Evolutionary conservation across 2,113 vertebrate species (phyloP).

Genomic region (Onychorhynchus coronatus): DNA sequence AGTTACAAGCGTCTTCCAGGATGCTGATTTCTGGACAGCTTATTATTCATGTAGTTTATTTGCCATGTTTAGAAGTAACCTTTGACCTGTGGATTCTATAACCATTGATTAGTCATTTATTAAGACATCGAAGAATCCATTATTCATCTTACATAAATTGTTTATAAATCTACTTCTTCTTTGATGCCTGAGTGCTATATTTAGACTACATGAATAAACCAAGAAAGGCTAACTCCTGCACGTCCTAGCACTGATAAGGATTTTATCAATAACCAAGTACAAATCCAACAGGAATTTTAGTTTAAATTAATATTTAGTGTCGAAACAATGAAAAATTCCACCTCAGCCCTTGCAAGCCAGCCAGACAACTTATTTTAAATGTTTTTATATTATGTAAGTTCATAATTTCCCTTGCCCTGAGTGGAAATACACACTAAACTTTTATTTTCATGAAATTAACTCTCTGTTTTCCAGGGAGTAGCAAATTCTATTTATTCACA

Average conservation of each 20-base stretch:
- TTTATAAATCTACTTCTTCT: slow-evolving; percentile 39
- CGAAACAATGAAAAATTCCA: not conserved
- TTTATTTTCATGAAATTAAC: not conserved
- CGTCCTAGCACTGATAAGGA: slow-evolving; percentile 12
- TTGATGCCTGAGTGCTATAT: slow-evolving; percentile 49
- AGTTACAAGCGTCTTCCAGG: not conserved
- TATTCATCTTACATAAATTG: slow-evolving; percentile 55
- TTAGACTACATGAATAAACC: slow-evolving; percentile 32
- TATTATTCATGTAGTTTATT: slow-evolving; percentile 53
- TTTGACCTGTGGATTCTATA: slow-evolving; percentile 35
- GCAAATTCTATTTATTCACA: not conserved
- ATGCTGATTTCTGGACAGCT: not conserved
- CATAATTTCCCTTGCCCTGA: not conserved
- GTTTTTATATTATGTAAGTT: not conserved
- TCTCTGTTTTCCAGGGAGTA: not conserved
- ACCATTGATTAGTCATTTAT: slow-evolving; percentile 55
- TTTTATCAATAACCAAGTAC: not conserved
- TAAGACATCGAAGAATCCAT: slow-evolving; percentile 47
- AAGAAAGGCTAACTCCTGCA: slow-evolving; percentile 6
- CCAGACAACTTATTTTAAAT: not conserved
- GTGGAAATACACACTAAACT: not conserved
- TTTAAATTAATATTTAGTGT: not conserved
- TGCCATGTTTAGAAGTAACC: slow-evolving; percentile 36
- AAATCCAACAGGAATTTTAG: not conserved
- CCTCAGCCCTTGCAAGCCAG: not conserved